phyloP scores from a whole-genome alignment of 2,113 vertebrate genomes.

The Climacteris rufus region DNA sequence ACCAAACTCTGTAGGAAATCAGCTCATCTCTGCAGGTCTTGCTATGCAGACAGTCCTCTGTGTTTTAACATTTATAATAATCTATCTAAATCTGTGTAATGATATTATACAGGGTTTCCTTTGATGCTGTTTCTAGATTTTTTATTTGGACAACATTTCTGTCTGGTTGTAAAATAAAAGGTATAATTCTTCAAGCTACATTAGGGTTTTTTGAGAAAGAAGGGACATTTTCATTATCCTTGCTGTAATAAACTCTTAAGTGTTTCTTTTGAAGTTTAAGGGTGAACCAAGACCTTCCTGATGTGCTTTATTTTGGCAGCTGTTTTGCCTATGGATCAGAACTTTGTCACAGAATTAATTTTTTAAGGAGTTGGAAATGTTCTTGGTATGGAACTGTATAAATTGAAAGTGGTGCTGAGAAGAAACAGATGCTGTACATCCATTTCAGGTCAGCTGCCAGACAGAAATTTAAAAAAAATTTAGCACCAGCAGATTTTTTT shows the following conservation, averaged over 20 bases:
- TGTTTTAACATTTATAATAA: not conserved
- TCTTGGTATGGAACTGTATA: not conserved
- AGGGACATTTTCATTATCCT: not conserved
- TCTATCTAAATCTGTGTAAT: not conserved
- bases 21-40: not conserved
- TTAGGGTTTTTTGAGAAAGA: not conserved
- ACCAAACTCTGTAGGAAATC: not conserved
- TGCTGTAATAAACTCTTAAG: not conserved
- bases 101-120: not conserved
- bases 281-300: not conserved
- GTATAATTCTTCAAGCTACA: not conserved
- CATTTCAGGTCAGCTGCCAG: not conserved
- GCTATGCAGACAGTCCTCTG: not conserved
- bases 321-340: not conserved
- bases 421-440: not conserved
- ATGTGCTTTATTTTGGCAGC: not conserved
- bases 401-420: not conserved
- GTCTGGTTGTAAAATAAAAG: not conserved
- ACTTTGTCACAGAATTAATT: not conserved
- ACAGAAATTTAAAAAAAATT: not conserved
- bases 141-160: not conserved
- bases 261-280: not conserved
- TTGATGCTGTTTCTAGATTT: not conserved
- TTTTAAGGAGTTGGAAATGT: not conserved
- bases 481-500: not conserved